These are phyloP conservation scores for Motacilla tschutschensis DNA, from an alignment of 2,113 vertebrate species.

Conservation along the genomic window DNA sequence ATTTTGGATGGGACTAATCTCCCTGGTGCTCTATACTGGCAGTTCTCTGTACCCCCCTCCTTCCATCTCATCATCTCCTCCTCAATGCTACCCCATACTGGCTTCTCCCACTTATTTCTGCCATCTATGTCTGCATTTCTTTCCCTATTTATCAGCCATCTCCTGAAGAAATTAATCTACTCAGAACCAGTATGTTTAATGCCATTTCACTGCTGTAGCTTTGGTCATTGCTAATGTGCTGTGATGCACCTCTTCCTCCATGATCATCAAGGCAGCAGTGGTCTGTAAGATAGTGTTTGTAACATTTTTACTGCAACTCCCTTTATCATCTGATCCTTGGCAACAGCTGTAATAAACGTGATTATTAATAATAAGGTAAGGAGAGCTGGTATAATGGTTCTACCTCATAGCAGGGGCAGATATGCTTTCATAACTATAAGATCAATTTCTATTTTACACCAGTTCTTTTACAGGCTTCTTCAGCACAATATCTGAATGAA, in stretches of 20 bases:
- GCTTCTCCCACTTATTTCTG: neutral
- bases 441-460: conserved; percentile 26
- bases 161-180: neutral
- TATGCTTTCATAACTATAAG: conserved; percentile 14
- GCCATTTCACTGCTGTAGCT: neutral
- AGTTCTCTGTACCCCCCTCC: neutral
- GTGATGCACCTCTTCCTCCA: neutral
- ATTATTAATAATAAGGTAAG: conserved; percentile 19
- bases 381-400: neutral
- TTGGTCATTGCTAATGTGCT: neutral
- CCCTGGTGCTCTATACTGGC: accelerated
- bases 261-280: neutral
- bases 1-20: neutral
- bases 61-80: neutral
- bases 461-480: conserved; percentile 26
- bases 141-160: neutral
- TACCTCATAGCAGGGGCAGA: neutral
- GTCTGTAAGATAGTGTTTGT: neutral
- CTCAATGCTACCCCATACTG: neutral
- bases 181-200: neutral
- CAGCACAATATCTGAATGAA: conserved; percentile 16
- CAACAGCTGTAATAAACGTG: conserved; percentile 28
- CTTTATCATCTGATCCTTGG: neutral
- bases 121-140: neutral
- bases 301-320: neutral